Base-by-base conservation (phyloP, 2,113 vertebrate genomes). In the Aphelocoma coerulescens region DNA sequence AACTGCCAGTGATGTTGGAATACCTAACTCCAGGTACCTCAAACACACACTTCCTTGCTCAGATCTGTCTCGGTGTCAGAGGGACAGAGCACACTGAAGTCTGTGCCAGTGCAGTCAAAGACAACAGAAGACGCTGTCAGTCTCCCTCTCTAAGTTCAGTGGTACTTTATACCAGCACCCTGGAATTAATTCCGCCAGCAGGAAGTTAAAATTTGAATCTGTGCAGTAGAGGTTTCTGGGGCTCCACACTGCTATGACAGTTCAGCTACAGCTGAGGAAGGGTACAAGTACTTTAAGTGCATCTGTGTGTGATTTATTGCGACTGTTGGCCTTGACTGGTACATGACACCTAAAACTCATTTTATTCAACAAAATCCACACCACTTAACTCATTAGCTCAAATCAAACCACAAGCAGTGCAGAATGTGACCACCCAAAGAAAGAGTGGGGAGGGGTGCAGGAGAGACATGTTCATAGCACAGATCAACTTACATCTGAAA, bases 281-380 rank as follows among this genome's bases (percentile, higher is more conserved):
- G 7, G 59, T 67, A 44, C 66, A 67, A 67, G 79, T 33, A 46
- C 61, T 61, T 4, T 20, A 68, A 43, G 89, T 66, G 32, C 2
- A 3, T 92, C 85, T 96, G 92, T 86, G 21, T 83, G 76, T 77
- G 62, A 93, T 97, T 98, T 97, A 98, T 97, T 98, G 68, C 91
- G 89, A 94, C 96, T 97, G 83, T 93, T 97, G 94, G 85, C 94
- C 88, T 97, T 86, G 72, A 95, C 96, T 82, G 91, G 91, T 96
- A 96, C 93, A 0, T 92, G 94, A 97, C 69, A 98, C 92, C 96
- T 97, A 89, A 41, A 93, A 83, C 68, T 95, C 67, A 96, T 89
- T 98, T 97, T 97, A 96, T 97, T 98, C 93, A 96, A 94, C 93
- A 91, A 97, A 97, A 95, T 87, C 96, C 91, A 97, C 92, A 97